Base-by-base conservation (phyloP, 2,888 invertebrate genomes). In the Malthinus seriepunctatus region DNA sequence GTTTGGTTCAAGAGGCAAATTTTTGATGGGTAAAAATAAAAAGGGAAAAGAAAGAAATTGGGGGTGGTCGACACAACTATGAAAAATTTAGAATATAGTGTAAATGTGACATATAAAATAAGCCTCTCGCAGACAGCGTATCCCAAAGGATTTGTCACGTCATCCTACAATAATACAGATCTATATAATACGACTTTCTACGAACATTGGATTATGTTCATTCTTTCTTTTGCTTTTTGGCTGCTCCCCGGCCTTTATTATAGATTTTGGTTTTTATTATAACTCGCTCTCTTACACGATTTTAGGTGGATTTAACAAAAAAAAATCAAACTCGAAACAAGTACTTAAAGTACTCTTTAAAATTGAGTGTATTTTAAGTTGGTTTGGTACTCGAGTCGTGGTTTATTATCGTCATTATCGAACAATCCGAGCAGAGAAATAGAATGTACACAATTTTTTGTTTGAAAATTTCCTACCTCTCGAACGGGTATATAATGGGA, bases 401-500 rank as follows among this genome's bases (percentile, higher is more conserved):
- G 74, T 76, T 75, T 76, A 76, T 75, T 73, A 68, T 69, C 65
- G 70, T 75, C 75, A 75, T 75, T 73, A 68, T 69, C 65, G 70
- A 73, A 73, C 75, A 76, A 76, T 76, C 72, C 72, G 71, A 74
- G 73, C 73, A 72, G 73, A 73, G 73, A 72, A 70, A 68, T 70
- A 71, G 73, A 70, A 72, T 69, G 71, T 70, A 71, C 70, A 70
- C 72, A 71, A 70, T 71, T 69, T 71, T 71, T 70, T 63, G 65
- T 67, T 67, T 65, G 59, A 70, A n/a, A n/a, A 73, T 72, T 77
- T 77, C 23, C 23, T 23, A 23, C 5, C 23, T 23, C 23, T 23
- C 23, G 23, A n/a, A n/a, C n/a, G n/a, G n/a, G n/a, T 77, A 77
- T 76, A 72, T 73, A 77, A 76, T 77, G 76, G 76, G 76, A 77